Evolutionary conservation across 2,113 vertebrate species (phyloP).

Genomic region (Eclectus roratus): DNA sequence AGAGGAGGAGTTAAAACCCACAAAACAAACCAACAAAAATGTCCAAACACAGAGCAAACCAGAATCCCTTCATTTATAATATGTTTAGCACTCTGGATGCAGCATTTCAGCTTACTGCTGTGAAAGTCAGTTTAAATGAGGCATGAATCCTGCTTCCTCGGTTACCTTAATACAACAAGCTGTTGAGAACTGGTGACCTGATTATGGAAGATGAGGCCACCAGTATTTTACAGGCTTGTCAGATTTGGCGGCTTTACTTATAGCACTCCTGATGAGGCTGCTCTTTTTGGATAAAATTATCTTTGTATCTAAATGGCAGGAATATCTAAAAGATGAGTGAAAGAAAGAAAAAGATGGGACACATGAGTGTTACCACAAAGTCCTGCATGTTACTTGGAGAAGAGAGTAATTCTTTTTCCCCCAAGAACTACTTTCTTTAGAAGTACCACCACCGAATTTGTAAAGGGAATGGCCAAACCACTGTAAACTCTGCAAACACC

Average conservation of each 20-base stretch:
- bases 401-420: neutral
- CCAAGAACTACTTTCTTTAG: neutral
- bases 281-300: neutral
- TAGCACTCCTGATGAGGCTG: neutral
- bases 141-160: neutral
- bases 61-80: neutral
- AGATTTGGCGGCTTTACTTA: neutral
- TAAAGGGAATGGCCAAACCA: neutral
- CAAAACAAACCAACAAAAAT: neutral
- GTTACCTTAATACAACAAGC: neutral
- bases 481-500: neutral
- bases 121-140: neutral
- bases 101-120: neutral
- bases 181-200: neutral
- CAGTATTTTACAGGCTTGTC: neutral
- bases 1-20: neutral
- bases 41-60: neutral
- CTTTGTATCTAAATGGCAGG: neutral
- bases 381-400: neutral
- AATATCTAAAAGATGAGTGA: neutral
- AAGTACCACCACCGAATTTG: neutral
- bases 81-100: neutral
- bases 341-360: neutral
- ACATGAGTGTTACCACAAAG: rapidly evolving
- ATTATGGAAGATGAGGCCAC: neutral